Evolutionary conservation across 2,113 vertebrate genomes (phyloP), one percentile per base, ranked within the genome.

Genomic region (Anseranas semipalmata): DNA sequence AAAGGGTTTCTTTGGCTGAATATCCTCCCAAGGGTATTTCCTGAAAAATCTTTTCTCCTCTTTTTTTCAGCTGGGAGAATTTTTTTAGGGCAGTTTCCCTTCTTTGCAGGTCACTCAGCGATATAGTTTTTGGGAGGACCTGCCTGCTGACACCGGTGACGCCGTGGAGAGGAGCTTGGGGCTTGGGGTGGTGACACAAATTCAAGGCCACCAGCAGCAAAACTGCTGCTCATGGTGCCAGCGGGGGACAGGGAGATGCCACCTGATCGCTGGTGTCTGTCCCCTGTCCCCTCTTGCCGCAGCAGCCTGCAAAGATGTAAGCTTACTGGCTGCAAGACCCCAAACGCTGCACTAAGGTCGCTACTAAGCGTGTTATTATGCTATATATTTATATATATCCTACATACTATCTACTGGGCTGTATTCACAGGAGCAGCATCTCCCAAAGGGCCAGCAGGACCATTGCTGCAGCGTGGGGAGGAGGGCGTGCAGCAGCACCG

Each of bases 361-460:
- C 94, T 95, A 43, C 60, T 60, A 59, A 90, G 93, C 75, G 16
- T 79, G 82, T 94, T 96, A 87, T 59, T 85, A 66, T 93, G 90
- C 92, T 87, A 76, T 86, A 19, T 90, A 80, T 92, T 93, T 87
- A 68, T 93, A 66, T 83, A 66, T 97, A 96, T 95, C 82, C 85
- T 96, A 86, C 65, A 83, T 86, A 33, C 48, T 97, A 95, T 93
- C 95, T 91, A 90, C 72, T 18, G 71, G 89, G 95, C 92, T 95
- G 81, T 95, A 93, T 52, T 89, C 65, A 88, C 74, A 75, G 66
- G 83, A 92, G 86, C n/a, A 53, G 46, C 68, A 53, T 93, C 91
- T 96, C 92, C 95, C 93, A 93, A 48, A 91, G 84, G 79, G 72
- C 1, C 0, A 76, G 46, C 62, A 89, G 71, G 77, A 93, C 79